Base-by-base conservation (phyloP, 2,888 invertebrate species). In the Carcina quercana region DNA sequence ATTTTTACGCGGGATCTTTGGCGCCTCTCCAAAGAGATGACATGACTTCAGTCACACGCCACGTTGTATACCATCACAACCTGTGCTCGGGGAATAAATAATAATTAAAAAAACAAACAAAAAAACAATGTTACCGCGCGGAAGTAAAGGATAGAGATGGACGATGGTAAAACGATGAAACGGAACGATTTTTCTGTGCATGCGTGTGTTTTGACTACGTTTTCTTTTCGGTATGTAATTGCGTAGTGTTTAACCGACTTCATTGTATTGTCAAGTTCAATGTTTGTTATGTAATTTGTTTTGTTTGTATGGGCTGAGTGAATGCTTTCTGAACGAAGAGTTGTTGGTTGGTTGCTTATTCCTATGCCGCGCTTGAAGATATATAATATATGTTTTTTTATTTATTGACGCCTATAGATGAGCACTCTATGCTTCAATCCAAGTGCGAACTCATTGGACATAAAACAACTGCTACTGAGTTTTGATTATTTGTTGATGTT, bases 71-170 rank as follows among this genome's bases (percentile, higher is more conserved):
- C 50, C 41, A 42, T 49, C 35, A 12, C 44, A 50, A 53, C 53
- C 53, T 50, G 58, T 55, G 55, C 46, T n/a, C 52, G 50, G 42
- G 47, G 39, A 24, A 7, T 17, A 7, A n/a, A 11, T 11, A 24
- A 24, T 24, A 24, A 24, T 24, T 10, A 52, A 40, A 42, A 39
- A 51, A 47, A 49, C 50, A 51, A 47, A 50, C 52, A 43, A 49
- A 49, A 48, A 39, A 62, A 66, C 47, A 61, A 79, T 78, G 79
- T 40, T 61, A 63, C 61, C 57, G 48, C 68, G 58, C 63, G 59
- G 64, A 42, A 66, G 69, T 59, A 59, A 54, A 54, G 59, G 64
- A 69, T 69, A 72, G 51, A 63, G 52, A 80, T 79, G 80, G 75
- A 78, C 75, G 51, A 56, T 61, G 60, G 59, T 61, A 61, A 24